Evolutionary conservation across 2,113 vertebrate genomes (phyloP), one percentile per base, ranked within the genome.

Genomic region (Haemorhous mexicanus): DNA sequence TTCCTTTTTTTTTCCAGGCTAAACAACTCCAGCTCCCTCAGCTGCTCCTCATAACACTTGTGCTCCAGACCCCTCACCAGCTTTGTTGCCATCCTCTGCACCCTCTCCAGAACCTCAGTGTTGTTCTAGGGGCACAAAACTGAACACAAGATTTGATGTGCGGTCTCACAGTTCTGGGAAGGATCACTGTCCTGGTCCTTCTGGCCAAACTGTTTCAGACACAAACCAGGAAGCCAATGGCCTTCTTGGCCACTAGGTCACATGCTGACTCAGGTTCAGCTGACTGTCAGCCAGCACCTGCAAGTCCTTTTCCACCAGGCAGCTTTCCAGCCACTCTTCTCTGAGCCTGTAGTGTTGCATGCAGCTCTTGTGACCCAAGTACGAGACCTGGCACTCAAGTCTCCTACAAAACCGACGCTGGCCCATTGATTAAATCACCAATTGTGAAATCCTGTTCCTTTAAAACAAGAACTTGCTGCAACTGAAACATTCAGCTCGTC

Each of bases 161-260:
- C 19, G 14, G 7, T 16, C 33, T 52, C 28, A 74, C 4, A 5
- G 1, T 43, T 35, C 50, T 76, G 52, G 20, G 9, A 37, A 30
- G 0, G 0, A 37, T 56, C 17, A 11, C 9, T 15, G 4, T 16
- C 37, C 16, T 46, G 7, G 8, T 81, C 13, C 10, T 67, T 33
- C 33, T 35, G 30, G 20, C 11, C 24, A 32, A 24, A 24, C 10
- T 30, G 4, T 30, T 75, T 62, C n/a, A 47, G 6, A 28, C 33
- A 26, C 9, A 21, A 53, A 7, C 27, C 39, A 30, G 33, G 27
- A 74, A 46, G 16, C 5, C 28, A 12, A 1, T 15, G 5, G 20
- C 30, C 3, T 52, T 53, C 46, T 61, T 46, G 39, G 46, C 10
- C 33, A 4, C 10, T 19, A 12, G 10, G 13, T 16, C 28, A 52